These are phyloP conservation scores for Penaeus chinensis DNA, from an alignment of 1,140 invertebrate genomes.

Conservation along the genomic window DNA sequence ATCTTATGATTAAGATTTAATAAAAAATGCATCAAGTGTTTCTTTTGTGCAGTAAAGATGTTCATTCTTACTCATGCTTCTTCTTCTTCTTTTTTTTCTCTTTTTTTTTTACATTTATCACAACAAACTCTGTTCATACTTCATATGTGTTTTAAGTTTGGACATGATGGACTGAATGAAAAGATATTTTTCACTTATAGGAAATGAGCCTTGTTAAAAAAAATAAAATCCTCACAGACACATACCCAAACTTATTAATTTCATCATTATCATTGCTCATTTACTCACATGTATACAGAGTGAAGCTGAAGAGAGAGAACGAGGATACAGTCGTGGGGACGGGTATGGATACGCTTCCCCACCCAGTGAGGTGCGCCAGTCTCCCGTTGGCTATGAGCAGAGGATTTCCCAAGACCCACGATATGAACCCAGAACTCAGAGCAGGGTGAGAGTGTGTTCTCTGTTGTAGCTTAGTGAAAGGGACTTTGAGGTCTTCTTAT, in stretches of 20 bases:
- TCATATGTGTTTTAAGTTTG: too few species aligned
- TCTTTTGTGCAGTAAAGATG: too few species aligned
- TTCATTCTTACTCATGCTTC: too few species aligned
- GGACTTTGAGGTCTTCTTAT: not conserved
- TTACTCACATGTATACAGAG: slow-evolving; percentile 14
- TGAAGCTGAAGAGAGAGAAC: slow-evolving; percentile 45
- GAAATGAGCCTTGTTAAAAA: not conserved
- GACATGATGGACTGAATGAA: too few species aligned
- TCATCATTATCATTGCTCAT: not conserved
- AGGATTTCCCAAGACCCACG: not conserved
- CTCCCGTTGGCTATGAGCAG: not conserved
- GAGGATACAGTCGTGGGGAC: slow-evolving; percentile 44
- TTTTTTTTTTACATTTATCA: too few species aligned
- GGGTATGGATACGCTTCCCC: slow-evolving; percentile 43
- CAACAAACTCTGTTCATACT: too few species aligned
- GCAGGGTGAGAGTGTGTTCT: slow-evolving; percentile 6
- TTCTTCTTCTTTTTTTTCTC: too few species aligned
- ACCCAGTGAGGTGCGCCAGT: slow-evolving; percentile 33
- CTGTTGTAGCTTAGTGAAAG: not conserved
- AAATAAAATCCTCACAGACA: not conserved
- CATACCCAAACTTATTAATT: not conserved
- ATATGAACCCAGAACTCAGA: slow-evolving; percentile 23
- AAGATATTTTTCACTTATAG: too few species aligned
- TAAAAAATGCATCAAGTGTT: too few species aligned
- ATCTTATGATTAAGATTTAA: too few species aligned